phyloP scores from a whole-genome alignment of 2,113 vertebrate species.

The Dicaeum eximium region DNA sequence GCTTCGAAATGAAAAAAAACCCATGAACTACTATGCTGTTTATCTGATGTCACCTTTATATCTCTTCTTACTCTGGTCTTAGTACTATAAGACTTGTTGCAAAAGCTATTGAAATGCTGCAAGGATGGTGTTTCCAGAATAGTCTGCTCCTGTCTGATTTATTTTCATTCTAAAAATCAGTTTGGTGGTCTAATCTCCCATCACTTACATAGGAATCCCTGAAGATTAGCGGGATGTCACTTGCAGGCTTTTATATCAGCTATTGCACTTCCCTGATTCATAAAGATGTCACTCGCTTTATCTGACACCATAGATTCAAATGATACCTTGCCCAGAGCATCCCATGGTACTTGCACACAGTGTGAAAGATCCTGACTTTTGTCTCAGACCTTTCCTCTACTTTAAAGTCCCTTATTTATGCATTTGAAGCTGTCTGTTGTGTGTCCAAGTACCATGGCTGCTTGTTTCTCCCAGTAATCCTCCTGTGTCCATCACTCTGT shows the following conservation, averaged over 20 bases:
- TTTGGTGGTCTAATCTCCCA: background rate
- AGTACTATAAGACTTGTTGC: background rate
- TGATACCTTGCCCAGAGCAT: background rate
- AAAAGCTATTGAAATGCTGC: background rate
- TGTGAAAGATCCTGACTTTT: background rate
- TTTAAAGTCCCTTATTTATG: background rate
- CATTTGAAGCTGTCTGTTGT: background rate
- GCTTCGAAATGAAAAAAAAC: background rate
- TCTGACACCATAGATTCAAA: background rate
- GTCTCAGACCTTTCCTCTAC: background rate
- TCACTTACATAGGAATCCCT: background rate
- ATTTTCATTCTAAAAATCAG: background rate
- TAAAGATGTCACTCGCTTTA: background rate
- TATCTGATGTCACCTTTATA: background rate
- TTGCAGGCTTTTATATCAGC: background rate
- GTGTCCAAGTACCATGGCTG: background rate
- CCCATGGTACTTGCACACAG: background rate
- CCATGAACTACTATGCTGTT: background rate
- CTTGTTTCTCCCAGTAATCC: background rate
- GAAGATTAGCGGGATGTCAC: background rate
- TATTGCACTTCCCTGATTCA: background rate
- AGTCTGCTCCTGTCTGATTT: background rate
- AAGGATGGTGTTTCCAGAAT: background rate
- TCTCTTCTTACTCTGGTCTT: background rate
- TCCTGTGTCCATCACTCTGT: fast-evolving